Conservation (phyloP, 2,888 invertebrate genomes). For the Chrysotoxum bicinctum region DNA sequence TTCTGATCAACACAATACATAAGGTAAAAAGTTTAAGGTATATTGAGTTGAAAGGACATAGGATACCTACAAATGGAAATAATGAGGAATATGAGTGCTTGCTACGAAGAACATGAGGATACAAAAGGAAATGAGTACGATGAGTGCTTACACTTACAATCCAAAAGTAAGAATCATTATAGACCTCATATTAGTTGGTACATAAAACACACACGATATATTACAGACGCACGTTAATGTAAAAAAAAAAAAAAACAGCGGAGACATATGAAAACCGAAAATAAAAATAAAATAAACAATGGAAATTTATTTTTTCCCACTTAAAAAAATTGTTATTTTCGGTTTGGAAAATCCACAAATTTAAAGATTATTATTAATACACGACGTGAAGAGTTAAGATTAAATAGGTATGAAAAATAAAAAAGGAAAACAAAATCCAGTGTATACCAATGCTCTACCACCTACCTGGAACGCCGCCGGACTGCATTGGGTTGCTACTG, state of each 20-base stretch:
- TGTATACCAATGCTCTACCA: conserved; percentile 79
- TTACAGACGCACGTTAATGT: conserved; percentile 1
- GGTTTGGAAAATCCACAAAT: conserved; percentile 31
- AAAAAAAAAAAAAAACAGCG: background rate
- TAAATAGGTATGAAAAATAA: background rate
- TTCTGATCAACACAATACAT: background rate
- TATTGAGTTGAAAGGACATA: background rate
- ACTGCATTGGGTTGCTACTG: conserved; percentile 75
- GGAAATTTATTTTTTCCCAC: background rate
- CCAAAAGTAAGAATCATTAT: conserved; percentile 15
- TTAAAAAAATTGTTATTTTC: conserved; percentile 7
- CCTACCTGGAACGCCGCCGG: conserved; percentile 79
- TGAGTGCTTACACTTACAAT: conserved; percentile 43
- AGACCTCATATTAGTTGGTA: conserved; percentile 13
- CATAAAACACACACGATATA: conserved; percentile 21
- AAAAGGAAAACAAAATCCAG: background rate
- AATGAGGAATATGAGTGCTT: background rate
- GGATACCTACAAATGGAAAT: background rate
- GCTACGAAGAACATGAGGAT: background rate
- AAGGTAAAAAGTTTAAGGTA: background rate
- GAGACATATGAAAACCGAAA: conserved; percentile 14
- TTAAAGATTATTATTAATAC: conserved; percentile 5
- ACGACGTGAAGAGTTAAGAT: conserved; percentile 59
- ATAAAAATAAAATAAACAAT: conserved; percentile 5
- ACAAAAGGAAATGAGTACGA: background rate